Percentiles rank a stretch among this genome's conserved stretches.
These are phyloP conservation scores for crab-eating macaque (Macaca fascicularis) DNA, from an alignment of 2,113 vertebrate genomes.

Conservation along the genomic window DNA sequence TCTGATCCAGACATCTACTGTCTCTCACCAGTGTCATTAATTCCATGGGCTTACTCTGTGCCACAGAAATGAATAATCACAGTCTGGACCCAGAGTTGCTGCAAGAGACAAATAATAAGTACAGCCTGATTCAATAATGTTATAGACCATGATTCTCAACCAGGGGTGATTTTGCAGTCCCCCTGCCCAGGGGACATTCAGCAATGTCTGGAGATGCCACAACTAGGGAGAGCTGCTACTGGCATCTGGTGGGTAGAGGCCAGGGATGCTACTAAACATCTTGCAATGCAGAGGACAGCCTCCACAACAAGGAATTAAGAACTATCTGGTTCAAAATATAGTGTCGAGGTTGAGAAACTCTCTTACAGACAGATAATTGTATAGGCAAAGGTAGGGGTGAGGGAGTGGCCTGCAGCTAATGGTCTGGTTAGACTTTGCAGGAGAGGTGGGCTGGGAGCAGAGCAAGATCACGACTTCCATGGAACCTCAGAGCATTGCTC, in stretches of 20 bases:
- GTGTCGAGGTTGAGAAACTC: not conserved
- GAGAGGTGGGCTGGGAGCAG: not conserved
- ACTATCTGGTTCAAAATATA: not conserved
- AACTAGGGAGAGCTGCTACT: not conserved
- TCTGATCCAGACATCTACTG: not conserved
- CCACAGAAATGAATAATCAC: not conserved
- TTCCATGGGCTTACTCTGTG: not conserved
- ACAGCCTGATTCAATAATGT: fast-evolving
- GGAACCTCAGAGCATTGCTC: no score
- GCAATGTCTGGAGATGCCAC: not conserved
- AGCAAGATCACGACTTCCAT: fast-evolving
- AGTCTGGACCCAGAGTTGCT: no score
- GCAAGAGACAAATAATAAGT: not conserved
- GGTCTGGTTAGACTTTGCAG: not conserved
- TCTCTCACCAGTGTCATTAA: not conserved
- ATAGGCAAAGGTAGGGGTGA: no score
- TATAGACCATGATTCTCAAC: not conserved
- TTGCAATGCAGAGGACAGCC: no score
- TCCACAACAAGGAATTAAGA: not conserved
- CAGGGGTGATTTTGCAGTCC: fast-evolving
- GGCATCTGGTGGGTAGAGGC: not conserved
- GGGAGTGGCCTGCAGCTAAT: fast-evolving
- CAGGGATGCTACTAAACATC: not conserved
- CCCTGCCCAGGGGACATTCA: not conserved
- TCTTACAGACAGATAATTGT: not conserved